phyloP scores from a whole-genome alignment of 2,888 invertebrate species.

The Catocala sponsa region DNA sequence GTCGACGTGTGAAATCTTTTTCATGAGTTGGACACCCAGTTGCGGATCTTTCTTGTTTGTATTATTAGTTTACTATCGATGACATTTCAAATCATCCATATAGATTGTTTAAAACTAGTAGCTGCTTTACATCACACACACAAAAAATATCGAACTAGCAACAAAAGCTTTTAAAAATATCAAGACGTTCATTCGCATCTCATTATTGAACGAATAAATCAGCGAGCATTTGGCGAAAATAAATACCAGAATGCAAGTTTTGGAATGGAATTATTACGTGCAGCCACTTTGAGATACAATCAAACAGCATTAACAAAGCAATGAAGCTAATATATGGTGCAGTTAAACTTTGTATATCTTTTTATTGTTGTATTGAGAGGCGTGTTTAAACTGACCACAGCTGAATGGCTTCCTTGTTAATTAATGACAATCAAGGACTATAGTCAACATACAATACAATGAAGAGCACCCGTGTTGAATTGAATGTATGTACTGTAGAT shows the following conservation, averaged over 20 bases:
- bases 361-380: not conserved
- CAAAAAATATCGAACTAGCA: not conserved
- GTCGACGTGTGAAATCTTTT: not conserved
- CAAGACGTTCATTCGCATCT: not conserved
- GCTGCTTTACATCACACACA: not conserved
- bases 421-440: not conserved
- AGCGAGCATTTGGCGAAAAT: constrained; percentile 41
- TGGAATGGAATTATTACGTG: constrained; percentile 24
- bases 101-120: no score
- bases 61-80: no score
- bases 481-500: not conserved
- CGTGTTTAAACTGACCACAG: not conserved
- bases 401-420: constrained; percentile 1
- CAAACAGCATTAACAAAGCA: constrained; percentile 14
- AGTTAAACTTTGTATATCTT: constrained; percentile 4
- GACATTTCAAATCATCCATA: no score
- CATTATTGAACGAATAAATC: constrained; percentile 32
- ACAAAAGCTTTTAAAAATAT: not conserved
- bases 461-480: no score
- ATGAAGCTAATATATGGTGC: constrained; percentile 5
- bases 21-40: not conserved
- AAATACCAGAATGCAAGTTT: constrained; percentile 25
- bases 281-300: constrained; percentile 12
- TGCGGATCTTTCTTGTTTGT: not conserved
- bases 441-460: not conserved